Evolutionary conservation across 2,113 vertebrate species (phyloP).

Genomic region (Miniopterus natalensis): DNA sequence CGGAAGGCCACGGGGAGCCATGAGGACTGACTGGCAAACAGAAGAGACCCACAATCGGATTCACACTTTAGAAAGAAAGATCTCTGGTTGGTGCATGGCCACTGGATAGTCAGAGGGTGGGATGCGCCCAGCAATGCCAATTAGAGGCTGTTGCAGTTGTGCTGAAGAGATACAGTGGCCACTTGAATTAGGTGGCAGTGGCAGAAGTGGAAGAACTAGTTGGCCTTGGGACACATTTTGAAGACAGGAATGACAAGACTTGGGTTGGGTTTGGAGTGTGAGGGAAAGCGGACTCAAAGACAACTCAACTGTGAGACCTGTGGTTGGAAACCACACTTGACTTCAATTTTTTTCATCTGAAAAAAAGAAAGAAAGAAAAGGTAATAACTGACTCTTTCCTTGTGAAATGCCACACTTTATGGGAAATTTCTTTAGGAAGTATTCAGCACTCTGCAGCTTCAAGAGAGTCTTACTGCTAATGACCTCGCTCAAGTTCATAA

Average conservation of each 20-base stretch:
- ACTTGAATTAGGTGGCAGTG: too few species aligned
- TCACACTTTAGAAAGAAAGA: neutral
- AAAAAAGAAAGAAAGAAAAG: neutral
- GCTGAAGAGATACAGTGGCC: neutral
- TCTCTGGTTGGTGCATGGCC: neutral
- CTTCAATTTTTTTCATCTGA: neutral
- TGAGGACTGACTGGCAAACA: neutral
- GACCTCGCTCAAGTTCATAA: neutral
- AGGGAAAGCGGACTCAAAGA: neutral
- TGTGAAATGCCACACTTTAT: neutral
- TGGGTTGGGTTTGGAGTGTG: neutral
- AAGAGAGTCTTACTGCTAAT: neutral
- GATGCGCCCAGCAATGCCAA: neutral
- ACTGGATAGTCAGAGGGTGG: too few species aligned
- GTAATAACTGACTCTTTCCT: neutral
- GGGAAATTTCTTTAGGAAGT: constrained; percentile 2
- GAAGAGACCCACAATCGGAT: neutral
- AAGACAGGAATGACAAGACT: neutral
- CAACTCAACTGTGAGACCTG: neutral
- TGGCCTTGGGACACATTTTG: neutral
- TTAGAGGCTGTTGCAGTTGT: neutral
- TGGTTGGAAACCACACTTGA: neutral
- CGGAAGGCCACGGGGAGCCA: neutral
- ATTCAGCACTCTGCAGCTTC: neutral
- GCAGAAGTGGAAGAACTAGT: neutral